Conservation (phyloP, 2,113 vertebrate species). For the Pachypanchax playfairii region DNA sequence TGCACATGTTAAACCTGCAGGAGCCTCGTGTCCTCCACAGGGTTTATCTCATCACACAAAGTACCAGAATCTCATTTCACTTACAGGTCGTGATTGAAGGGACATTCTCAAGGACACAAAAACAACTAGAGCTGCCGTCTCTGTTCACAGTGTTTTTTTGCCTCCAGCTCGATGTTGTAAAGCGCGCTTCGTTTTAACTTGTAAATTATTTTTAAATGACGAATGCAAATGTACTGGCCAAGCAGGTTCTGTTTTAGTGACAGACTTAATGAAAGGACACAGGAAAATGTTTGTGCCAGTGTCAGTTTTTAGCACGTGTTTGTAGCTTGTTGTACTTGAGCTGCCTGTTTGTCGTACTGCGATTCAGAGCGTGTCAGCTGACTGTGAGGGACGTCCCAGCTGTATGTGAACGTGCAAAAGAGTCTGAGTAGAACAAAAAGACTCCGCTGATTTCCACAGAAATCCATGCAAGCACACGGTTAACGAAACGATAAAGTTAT, state of each 20-base stretch:
- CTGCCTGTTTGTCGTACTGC: conserved; percentile 10
- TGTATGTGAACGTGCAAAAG: too few relatives aligned
- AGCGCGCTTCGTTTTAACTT: conserved; percentile 66
- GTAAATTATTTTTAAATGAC: conserved; percentile 63
- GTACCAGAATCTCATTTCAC: conserved; percentile 53
- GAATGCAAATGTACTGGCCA: conserved; percentile 64
- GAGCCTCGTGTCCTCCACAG: background rate
- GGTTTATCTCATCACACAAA: conserved; percentile 43
- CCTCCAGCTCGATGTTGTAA: too few relatives aligned
- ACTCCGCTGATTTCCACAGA: too few relatives aligned
- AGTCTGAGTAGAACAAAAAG: too few relatives aligned
- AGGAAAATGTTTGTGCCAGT: background rate
- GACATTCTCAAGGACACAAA: conserved; percentile 38
- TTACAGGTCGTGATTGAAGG: conserved; percentile 22
- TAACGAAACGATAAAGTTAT: too few relatives aligned
- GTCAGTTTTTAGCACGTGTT: background rate
- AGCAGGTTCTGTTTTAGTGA: conserved; percentile 40
- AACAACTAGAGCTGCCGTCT: background rate
- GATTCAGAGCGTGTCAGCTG: background rate
- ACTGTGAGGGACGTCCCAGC: background rate
- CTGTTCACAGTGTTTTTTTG: background rate
- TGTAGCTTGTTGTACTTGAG: background rate
- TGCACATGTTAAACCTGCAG: background rate
- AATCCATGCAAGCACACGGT: too few relatives aligned
- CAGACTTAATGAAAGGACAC: background rate